Conservation (phyloP, 2,113 vertebrate species). For the Synodontis membranacea region DNA sequence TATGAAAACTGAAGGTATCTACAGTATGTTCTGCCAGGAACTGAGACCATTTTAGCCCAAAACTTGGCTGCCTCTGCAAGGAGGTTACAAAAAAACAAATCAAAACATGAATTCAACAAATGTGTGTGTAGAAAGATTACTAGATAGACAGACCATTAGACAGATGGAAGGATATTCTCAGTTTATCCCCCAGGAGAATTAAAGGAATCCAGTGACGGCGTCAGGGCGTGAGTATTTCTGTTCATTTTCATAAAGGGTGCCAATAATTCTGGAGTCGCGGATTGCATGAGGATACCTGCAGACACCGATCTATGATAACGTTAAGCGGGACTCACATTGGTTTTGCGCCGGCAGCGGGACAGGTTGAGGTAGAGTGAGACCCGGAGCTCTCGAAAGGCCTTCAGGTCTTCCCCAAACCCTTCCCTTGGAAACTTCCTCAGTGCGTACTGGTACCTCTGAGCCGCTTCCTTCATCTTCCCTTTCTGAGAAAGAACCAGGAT, state of each 20-base stretch:
- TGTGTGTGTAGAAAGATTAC: not conserved
- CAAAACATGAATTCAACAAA: not conserved
- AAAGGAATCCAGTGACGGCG: not conserved
- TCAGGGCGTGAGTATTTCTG: not conserved
- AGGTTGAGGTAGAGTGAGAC: conserved; percentile 94
- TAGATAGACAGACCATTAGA: not conserved
- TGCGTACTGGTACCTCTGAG: conserved; percentile 96
- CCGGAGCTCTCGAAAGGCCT: conserved; percentile 87
- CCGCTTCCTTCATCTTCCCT: conserved; percentile 97
- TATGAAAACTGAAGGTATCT: not conserved
- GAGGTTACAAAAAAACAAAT: not conserved
- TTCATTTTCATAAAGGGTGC: not conserved
- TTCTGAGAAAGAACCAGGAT: conserved; percentile 73
- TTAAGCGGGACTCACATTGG: conserved; percentile 79
- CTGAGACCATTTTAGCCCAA: not conserved
- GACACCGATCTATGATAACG: not conserved
- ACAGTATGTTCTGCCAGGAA: not conserved
- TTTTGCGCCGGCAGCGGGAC: conserved; percentile 95
- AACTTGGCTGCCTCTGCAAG: not conserved
- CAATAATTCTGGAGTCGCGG: not conserved
- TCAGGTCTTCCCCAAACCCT: conserved; percentile 90
- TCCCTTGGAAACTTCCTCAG: conserved; percentile 92
- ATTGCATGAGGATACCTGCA: not conserved
- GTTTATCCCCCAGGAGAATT: not conserved
- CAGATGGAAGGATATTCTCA: not conserved